phyloP scores from a whole-genome alignment of 1,140 invertebrate species.

The Polypedilum vanderplanki region DNA sequence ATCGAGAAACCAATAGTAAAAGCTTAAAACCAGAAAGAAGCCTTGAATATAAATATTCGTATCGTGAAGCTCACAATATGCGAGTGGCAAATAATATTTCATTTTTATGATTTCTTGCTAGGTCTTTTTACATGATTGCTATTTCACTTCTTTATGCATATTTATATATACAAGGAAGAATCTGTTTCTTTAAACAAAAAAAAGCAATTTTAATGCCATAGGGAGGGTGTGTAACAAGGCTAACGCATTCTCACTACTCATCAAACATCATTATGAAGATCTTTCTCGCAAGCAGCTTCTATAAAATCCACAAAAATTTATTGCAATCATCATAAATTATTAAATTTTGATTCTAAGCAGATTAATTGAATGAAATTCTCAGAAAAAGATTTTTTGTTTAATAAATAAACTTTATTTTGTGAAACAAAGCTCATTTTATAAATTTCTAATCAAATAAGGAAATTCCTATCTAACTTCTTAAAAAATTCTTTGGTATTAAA shows the following conservation, averaged over 20 bases:
- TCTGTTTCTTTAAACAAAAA: background rate
- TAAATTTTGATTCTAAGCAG: no score
- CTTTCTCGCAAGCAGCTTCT: no score
- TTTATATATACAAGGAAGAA: background rate
- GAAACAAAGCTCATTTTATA: no score
- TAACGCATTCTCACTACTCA: background rate
- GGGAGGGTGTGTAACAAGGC: slow-evolving; percentile 2
- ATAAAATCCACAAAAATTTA: no score
- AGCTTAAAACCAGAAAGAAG: slow-evolving; percentile 11
- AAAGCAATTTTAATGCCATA: background rate
- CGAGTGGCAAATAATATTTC: slow-evolving; percentile 25
- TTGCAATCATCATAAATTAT: background rate
- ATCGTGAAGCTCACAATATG: background rate
- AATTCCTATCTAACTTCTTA: no score
- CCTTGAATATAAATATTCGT: background rate
- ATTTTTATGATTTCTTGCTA: slow-evolving; percentile 7
- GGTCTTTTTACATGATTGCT: slow-evolving; percentile 9
- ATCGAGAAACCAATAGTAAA: background rate
- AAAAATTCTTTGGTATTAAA: no score
- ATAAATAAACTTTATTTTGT: no score
- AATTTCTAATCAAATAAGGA: no score
- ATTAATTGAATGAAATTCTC: no score
- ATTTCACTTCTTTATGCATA: background rate
- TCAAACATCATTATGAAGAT: slow-evolving; percentile 8
- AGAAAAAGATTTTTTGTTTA: no score